A percentile compares a stretch with the other conserved stretches of the same genome.
phyloP scores from a whole-genome alignment of 2,797 vertebrate species.

The Eptatretus atami region DNA sequence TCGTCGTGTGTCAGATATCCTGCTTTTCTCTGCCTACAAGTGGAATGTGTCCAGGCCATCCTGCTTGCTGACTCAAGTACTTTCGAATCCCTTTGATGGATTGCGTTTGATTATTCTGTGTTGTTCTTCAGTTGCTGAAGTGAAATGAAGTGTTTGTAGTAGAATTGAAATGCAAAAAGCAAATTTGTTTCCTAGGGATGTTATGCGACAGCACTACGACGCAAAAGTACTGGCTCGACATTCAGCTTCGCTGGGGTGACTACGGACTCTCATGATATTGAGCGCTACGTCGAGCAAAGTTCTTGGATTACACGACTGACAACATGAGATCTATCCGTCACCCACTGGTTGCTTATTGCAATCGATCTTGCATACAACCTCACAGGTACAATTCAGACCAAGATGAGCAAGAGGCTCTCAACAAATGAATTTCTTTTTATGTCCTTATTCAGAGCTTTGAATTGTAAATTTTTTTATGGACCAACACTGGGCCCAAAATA shows the following conservation, averaged over 20 bases:
- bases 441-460: no score
- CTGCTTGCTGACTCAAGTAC: conserved; percentile 93
- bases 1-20: conserved; percentile 92
- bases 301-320: conserved; percentile 95
- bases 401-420: no score
- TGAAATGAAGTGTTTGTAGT: no score
- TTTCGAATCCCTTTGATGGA: conserved; percentile 9
- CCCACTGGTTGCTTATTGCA: conserved; percentile 84
- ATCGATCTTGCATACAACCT: conserved; percentile 84
- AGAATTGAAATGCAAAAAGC: no score
- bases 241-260: conserved; percentile 92
- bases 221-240: conserved; percentile 99
- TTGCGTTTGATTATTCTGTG: not conserved
- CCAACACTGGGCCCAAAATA: no score
- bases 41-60: conserved; percentile 95
- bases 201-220: conserved; percentile 99
- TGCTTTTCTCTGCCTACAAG: conserved; percentile 95
- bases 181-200: conserved; percentile 25
- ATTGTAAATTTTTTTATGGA: no score
- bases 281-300: conserved; percentile 84
- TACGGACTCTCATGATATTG: conserved; percentile 95
- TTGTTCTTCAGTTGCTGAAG: not conserved
- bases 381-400: conserved; percentile 34
- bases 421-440: no score
- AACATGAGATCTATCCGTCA: conserved; percentile 99